Base-by-base conservation (phyloP, 2,888 invertebrate genomes). In the Apodemia duryi region DNA sequence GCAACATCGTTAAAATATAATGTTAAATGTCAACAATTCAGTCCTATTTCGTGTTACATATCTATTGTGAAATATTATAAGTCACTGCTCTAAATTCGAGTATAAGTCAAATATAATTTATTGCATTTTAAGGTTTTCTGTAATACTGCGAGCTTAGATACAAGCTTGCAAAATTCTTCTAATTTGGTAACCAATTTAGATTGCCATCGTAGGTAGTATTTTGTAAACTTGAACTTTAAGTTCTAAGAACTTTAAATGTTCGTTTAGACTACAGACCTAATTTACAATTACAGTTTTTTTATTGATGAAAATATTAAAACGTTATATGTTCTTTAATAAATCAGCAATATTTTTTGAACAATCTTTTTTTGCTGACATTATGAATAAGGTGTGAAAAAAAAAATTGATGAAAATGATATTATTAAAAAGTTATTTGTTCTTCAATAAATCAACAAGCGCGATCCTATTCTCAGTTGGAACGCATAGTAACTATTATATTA, bases 51-150 rank as follows among this genome's bases (percentile, higher is more conserved):
- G 57, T 57, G 11, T 49, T n/a, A 49, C 29, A 32, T 57, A 11
- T 57, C 32, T 29, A 54, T 57, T 57, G 57, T 35, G 57, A 57
- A 57, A 57, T 57, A 10, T 13, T 57, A 32, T 57, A 35, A 57
- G 32, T 32, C 35, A 13, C 32, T 57, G 57, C 57, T 57, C 57
- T 57, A 57, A 57, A 57, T 57, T 57, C 13, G 13, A 35, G 32
- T 32, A 57, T 57, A 57, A 32, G 35, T 57, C 35, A 32, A 29
- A 57, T 32, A 13, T 32, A 57, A 57, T 35, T 57, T 57, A 57
- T 57, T 57, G 57, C 57, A 57, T 32, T 60, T 60, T 60, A 60
- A 60, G 57, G 57, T 60, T 60, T 60, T 60, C 57, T 32, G 35
- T 35, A 60, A 60, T 60, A 60, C n/a, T 60, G 57, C 57, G 57